Evolutionary conservation across 2,113 vertebrate species (phyloP), one percentile per base, ranked within the genome.

Genomic region (Misgurnus anguillicaudatus): DNA sequence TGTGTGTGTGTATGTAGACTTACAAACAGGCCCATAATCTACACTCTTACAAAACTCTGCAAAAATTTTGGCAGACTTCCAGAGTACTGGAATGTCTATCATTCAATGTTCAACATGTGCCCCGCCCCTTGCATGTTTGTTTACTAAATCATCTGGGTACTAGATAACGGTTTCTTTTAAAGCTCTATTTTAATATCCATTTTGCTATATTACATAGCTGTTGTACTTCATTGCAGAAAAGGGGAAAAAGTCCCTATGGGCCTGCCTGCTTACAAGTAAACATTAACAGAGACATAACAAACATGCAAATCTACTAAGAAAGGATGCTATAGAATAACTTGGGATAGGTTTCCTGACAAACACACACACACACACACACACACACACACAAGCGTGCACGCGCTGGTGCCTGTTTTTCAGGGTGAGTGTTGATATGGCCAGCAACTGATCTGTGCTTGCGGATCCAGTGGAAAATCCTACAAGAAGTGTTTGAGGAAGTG

Each of bases 401-500:
- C 24, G 24, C 24, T 31, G 39, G 47, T 62, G 57, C 62, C 41
- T 45, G 58, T 48, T 75, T 75, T 48, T 75, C 19, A 62, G 58
- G 42, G 21, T 36, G 31, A 62, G 16, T 47, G 58, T 57, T 62
- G 21, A 13, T 31, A 36, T 53, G 51, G 16, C 7, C 17, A 8
- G 53, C n/a, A 57, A 57, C 17, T 57, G 31, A 62, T 14, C 73
- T 36, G 42, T 51, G 42, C 73, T 47, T 64, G 16, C 13, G 36
- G 64, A 64, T 64, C 41, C 73, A 75, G 60, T 75, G 73, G 73
- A 75, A 75, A 75, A 51, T 76, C 42, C 53, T 60, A 76, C 41
- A 53, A 39, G 17, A 64, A 53, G 74, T 19, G 42, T 51, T 76
- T 76, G 61, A 76, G 74, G 74, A 76, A 76, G 74, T 76, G 57